Conservation (phyloP, 2,797 vertebrate genomes). For the Lepilemur septentrionalis region DNA sequence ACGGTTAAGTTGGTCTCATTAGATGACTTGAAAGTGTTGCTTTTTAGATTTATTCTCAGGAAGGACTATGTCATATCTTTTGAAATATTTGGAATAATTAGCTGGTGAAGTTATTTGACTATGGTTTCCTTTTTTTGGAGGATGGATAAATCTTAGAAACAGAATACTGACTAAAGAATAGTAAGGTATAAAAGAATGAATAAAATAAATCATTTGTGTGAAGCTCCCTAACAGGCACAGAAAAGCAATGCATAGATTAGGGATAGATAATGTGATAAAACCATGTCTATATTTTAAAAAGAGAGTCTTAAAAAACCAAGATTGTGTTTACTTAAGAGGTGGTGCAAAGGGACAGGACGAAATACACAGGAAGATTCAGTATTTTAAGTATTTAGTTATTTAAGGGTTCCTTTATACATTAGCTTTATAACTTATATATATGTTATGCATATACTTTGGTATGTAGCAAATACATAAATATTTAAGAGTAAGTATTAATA, state of each 20-base stretch:
- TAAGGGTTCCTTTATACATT: not conserved
- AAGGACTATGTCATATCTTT: not conserved
- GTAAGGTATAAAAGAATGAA: not conserved
- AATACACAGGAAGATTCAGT: not conserved
- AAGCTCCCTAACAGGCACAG: not conserved
- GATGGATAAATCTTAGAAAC: not conserved
- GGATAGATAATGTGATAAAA: not conserved
- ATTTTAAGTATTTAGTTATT: not conserved
- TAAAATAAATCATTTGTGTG: not conserved
- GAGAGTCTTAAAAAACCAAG: not conserved
- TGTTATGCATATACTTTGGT: not conserved
- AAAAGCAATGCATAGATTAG: not conserved
- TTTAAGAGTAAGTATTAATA: not conserved
- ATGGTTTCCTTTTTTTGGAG: not conserved
- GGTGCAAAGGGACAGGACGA: not conserved
- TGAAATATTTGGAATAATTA: not conserved
- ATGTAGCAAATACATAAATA: not conserved
- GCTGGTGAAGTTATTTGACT: not conserved
- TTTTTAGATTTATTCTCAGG: not conserved
- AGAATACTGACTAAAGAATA: not conserved
- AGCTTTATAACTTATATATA: not conserved
- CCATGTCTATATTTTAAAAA: not conserved
- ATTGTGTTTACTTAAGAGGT: not conserved
- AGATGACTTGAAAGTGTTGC: not conserved
- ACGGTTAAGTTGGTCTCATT: not conserved